Conservation (phyloP, 1,140 invertebrate genomes). For the Dreissena polymorpha region DNA sequence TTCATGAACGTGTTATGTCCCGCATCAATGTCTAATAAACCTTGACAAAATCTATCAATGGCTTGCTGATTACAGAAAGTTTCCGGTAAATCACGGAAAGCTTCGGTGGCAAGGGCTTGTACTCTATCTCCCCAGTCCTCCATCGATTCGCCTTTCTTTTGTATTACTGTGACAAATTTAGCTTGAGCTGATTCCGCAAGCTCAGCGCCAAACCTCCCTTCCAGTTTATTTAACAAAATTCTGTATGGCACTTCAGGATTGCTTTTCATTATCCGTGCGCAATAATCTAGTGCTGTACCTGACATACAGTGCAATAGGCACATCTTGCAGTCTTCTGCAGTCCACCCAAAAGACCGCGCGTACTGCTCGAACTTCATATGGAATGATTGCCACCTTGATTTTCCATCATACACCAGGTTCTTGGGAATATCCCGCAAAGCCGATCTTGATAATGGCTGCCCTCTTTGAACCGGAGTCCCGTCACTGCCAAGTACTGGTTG, state of each 20-base stretch:
- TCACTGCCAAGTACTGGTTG: no score
- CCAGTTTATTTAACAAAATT: background rate
- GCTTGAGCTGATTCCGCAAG: background rate
- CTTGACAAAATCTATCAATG: constrained; percentile 7
- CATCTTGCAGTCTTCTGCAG: background rate
- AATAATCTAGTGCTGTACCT: background rate
- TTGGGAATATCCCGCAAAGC: no score
- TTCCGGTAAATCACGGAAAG: background rate
- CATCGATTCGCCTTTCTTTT: background rate
- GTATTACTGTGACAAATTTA: background rate
- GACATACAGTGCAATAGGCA: background rate
- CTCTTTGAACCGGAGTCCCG: no score
- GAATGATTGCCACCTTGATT: background rate
- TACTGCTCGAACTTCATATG: background rate
- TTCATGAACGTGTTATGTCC: background rate
- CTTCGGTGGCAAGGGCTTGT: background rate
- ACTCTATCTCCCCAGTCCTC: background rate
- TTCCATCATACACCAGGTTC: no score
- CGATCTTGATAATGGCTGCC: no score
- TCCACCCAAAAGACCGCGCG: background rate
- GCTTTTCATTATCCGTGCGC: background rate
- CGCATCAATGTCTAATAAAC: background rate
- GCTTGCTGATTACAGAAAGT: background rate
- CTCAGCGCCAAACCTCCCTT: background rate
- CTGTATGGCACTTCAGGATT: background rate